Conservation (phyloP, 2,113 vertebrate genomes). For the Indicator indicator region DNA sequence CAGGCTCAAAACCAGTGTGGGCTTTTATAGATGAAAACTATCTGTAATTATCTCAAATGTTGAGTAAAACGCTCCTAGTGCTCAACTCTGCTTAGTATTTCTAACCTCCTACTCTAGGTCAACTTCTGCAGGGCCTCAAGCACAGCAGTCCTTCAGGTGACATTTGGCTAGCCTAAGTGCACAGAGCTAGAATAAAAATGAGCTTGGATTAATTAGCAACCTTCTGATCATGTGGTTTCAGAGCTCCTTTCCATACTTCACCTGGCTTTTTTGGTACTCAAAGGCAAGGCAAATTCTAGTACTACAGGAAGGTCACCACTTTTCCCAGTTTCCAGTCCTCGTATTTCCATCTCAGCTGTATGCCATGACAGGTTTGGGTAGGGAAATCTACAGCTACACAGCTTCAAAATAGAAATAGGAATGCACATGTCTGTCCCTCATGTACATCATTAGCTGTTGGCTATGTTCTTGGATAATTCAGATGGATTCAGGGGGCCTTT, state of each 20-base stretch:
- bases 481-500: neutral
- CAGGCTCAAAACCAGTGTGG: neutral
- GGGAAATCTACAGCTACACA: neutral
- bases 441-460: neutral
- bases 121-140: neutral
- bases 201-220: neutral
- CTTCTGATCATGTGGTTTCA: neutral
- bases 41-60: neutral
- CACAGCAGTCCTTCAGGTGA: fast-evolving
- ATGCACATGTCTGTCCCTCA: neutral
- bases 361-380: neutral
- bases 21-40: neutral
- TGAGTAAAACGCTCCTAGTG: neutral
- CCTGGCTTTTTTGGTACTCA: neutral
- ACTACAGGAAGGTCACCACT: neutral
- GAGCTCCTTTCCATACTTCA: neutral
- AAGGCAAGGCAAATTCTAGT: neutral
- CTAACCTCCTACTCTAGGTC: neutral
- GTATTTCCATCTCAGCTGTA: neutral
- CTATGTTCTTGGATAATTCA: neutral
- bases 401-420: neutral
- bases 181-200: fast-evolving
- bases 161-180: fast-evolving
- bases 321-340: neutral
- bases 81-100: neutral